Evolutionary conservation across 1,140 invertebrate genomes (phyloP).

Genomic region (Thalassaphorura encarpata): DNA sequence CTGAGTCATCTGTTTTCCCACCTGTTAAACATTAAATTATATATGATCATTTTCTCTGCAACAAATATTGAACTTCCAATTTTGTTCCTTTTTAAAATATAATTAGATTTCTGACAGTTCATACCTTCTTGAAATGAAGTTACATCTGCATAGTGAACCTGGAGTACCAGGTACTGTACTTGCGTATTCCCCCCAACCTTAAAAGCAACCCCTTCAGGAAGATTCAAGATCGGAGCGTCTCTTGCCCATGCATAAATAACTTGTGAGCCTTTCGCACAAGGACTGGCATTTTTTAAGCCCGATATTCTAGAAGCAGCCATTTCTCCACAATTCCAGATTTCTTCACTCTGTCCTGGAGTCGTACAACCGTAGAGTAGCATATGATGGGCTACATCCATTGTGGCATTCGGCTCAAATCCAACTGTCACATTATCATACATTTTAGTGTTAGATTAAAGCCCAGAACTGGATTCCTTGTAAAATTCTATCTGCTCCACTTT

Average conservation of each 20-base stretch:
- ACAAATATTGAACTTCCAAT: neutral
- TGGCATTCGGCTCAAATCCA: constrained; percentile 86
- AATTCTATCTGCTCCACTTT: no score
- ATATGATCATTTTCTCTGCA: neutral
- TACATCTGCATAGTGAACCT: constrained; percentile 83
- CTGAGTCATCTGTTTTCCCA: constrained; percentile 67
- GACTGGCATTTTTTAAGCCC: constrained; percentile 45
- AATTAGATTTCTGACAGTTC: neutral
- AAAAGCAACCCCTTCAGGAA: constrained; percentile 78
- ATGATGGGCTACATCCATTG: constrained; percentile 84
- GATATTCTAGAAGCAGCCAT: constrained; percentile 53
- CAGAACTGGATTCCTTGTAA: no score
- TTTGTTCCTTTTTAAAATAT: neutral
- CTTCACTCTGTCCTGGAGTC: constrained; percentile 62
- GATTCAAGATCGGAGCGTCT: constrained; percentile 72
- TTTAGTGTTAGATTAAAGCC: no score
- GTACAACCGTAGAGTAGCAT: constrained; percentile 92
- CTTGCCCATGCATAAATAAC: constrained; percentile 96
- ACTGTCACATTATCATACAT: no score
- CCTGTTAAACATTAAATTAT: constrained; percentile 43
- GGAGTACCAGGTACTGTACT: constrained; percentile 72
- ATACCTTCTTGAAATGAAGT: constrained; percentile 51
- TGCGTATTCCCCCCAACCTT: constrained; percentile 59
- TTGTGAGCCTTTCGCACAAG: constrained; percentile 55
- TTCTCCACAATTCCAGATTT: constrained; percentile 88